Base-by-base conservation (phyloP, 2,888 invertebrate genomes). In the Drosophila tanythrix region DNA sequence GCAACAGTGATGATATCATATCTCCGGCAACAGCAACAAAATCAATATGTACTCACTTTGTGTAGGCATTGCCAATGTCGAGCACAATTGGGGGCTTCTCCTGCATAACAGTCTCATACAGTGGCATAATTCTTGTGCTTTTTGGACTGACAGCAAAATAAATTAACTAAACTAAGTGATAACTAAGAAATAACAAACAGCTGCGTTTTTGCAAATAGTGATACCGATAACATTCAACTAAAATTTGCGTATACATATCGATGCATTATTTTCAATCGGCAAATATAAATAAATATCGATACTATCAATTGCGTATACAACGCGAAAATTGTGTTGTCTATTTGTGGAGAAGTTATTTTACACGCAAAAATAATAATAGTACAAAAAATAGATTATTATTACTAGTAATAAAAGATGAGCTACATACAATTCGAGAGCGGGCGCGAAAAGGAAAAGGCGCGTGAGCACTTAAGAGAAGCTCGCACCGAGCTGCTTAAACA, bases 71-170 rank as follows among this genome's bases (percentile, higher is more conserved):
- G 56, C 99, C 99, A 74, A 99, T 96, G 92, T 99, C 99, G 74
- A 99, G 92, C 21, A 99, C 96, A 1, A 98, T 96, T 18, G 97
- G 96, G 90, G 97, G 96, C 92, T 98, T 98, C 88, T 98, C 98
- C 83, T 96, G 96, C 86, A 96, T 95, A 55, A 96, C 95, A 18
- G 96, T 96, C 94, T 98, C 98, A 91, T 97, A 98, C 2, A 97
- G 93, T 29, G 96, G 95, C 96, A 97, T 96, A 18, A 10, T 75
- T 62, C 21, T 13, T 33, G 27, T 38, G 33, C 5, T 43, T 40
- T 57, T 18, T 50, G 10, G 7, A 11, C 21, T 13, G 35, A 15
- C 21, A 43, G 10, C 13, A 36, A 35, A 27, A 40, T n/a, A 35
- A 50, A 27, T 25, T 25, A 43, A 59, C 40, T 63, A 21, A 57